phyloP scores from a whole-genome alignment of 2,113 vertebrate species.

The Paramisgurnus dabryanus region DNA sequence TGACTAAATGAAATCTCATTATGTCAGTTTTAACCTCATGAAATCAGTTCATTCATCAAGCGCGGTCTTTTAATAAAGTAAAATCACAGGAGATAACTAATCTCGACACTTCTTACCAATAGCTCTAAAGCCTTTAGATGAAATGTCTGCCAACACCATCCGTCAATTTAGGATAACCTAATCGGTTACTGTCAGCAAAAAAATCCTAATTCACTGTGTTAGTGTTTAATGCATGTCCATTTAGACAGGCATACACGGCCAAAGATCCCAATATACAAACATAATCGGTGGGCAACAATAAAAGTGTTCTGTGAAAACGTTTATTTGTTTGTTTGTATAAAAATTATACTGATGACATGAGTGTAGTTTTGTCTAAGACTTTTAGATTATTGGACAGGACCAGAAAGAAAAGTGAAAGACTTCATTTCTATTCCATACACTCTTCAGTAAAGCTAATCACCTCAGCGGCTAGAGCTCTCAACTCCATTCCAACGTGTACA shows the following conservation, averaged over 20 bases:
- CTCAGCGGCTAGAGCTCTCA: slow-evolving; percentile 21
- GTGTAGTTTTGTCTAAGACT: background rate
- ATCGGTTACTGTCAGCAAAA: slow-evolving; percentile 43
- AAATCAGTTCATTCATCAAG: slow-evolving; percentile 34
- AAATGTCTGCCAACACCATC: slow-evolving; percentile 22
- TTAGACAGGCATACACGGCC: slow-evolving; percentile 36
- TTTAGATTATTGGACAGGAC: background rate
- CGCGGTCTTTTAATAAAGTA: slow-evolving; percentile 36
- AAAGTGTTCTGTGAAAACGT: background rate
- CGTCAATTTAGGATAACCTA: slow-evolving; percentile 35
- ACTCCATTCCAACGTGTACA: slow-evolving; percentile 27
- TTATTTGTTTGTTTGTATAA: background rate
- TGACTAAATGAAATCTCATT: slow-evolving; percentile 30
- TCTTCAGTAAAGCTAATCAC: slow-evolving; percentile 31
- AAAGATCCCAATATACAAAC: slow-evolving; percentile 29
- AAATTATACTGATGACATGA: background rate
- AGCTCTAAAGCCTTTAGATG: slow-evolving; percentile 7
- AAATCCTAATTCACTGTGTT: slow-evolving; percentile 32
- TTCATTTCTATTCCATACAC: slow-evolving; percentile 20
- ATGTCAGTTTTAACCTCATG: slow-evolving; percentile 31
- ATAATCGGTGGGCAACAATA: background rate
- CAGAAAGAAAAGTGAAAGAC: background rate
- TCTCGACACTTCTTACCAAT: slow-evolving; percentile 20
- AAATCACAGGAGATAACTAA: slow-evolving; percentile 20
- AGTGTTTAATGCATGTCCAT: slow-evolving; percentile 21